Conservation (phyloP, 2,113 vertebrate species). For the Calypte anna region DNA sequence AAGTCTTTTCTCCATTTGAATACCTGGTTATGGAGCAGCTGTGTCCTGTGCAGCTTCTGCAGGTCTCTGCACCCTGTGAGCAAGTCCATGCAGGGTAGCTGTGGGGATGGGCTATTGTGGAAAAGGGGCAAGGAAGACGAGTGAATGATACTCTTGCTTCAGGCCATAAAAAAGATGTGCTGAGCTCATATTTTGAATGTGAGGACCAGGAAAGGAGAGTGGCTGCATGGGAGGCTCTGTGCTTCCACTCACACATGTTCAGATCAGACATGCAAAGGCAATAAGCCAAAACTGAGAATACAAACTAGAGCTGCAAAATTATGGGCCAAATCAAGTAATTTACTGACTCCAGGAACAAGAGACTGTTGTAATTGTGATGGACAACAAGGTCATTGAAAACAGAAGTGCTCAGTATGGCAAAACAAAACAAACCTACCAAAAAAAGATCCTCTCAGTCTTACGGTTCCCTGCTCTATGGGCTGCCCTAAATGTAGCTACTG, state of each 20-base stretch:
- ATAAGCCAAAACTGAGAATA: background rate
- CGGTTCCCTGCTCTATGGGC: background rate
- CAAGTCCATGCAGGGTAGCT: background rate
- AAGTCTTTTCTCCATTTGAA: background rate
- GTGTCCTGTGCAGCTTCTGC: background rate
- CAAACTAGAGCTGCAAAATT: background rate
- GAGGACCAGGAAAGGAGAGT: background rate
- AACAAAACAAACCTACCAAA: background rate
- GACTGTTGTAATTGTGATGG: background rate
- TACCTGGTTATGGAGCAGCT: background rate
- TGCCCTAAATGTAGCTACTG: background rate
- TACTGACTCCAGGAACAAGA: background rate
- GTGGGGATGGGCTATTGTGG: background rate
- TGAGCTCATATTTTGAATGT: background rate
- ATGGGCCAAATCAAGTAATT: background rate
- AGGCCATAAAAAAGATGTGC: background rate
- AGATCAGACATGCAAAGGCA: background rate
- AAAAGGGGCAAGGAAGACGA: background rate
- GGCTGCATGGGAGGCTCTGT: accelerated
- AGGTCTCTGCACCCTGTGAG: background rate
- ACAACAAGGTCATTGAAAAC: background rate
- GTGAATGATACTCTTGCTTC: background rate
- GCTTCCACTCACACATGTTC: background rate
- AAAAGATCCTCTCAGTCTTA: background rate
- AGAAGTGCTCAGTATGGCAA: background rate